Evolutionary conservation across 2,888 invertebrate genomes (phyloP).

Genomic region (Dyspetes luteomarginatus): DNA sequence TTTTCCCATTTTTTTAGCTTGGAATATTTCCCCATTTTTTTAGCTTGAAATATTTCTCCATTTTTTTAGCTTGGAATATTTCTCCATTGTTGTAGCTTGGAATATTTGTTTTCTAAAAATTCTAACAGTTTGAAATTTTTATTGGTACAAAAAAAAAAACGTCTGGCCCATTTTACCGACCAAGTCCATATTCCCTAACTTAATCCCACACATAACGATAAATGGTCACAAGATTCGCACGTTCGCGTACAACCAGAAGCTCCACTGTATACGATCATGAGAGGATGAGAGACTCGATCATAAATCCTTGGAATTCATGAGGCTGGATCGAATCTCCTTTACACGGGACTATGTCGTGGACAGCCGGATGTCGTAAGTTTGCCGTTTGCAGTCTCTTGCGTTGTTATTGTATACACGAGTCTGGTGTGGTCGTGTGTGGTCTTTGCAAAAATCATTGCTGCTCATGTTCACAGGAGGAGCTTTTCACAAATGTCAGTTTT

Average conservation of each 20-base stretch:
- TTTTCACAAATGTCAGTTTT: slow-evolving; percentile 45
- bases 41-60: too few species aligned
- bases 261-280: slow-evolving; percentile 57
- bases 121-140: too few species aligned
- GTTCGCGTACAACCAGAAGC: slow-evolving; percentile 24
- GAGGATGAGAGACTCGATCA: slow-evolving; percentile 65
- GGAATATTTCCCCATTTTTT: too few species aligned
- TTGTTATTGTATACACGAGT: slow-evolving; percentile 24
- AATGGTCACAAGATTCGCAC: too few species aligned
- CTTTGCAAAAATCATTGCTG: slow-evolving; percentile 7
- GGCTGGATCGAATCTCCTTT: slow-evolving; percentile 73
- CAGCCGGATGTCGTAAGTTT: slow-evolving; percentile 73
- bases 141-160: too few species aligned
- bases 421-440: not conserved
- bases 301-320: slow-evolving; percentile 74
- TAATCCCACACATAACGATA: too few species aligned
- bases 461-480: not conserved
- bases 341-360: slow-evolving; percentile 63
- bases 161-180: too few species aligned
- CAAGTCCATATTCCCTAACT: too few species aligned
- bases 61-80: too few species aligned
- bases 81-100: too few species aligned
- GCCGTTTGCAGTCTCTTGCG: slow-evolving; percentile 60
- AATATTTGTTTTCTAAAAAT: too few species aligned
- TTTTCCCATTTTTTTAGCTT: too few species aligned